These are phyloP conservation scores for Aselliscus stoliczkanus DNA, from an alignment of 2,797 vertebrate genomes.

Conservation along the genomic window DNA sequence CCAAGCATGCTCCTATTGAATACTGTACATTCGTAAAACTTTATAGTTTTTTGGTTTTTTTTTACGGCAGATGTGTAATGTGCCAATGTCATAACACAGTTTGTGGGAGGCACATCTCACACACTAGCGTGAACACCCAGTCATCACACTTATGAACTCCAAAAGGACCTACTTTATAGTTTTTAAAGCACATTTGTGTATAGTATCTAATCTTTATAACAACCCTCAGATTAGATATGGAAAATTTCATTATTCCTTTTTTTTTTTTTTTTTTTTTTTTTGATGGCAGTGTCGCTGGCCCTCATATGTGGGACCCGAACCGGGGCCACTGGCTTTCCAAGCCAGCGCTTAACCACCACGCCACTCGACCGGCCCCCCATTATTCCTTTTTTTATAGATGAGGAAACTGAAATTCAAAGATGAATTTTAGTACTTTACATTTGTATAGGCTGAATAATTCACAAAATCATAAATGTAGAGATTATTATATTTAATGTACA, in stretches of 20 bases:
- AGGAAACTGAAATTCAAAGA: slow-evolving; percentile 3
- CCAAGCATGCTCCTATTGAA: background rate
- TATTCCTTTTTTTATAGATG: background rate
- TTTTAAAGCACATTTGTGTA: background rate
- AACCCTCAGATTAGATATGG: background rate
- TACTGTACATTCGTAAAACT: background rate
- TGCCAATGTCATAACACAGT: too few relatives aligned
- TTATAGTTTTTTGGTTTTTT: background rate
- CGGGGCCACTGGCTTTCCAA: too few relatives aligned
- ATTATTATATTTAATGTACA: background rate
- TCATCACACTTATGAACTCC: too few relatives aligned
- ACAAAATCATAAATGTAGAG: background rate
- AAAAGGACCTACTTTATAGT: background rate
- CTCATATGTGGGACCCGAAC: too few relatives aligned
- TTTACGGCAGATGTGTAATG: too few relatives aligned
- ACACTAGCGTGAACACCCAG: too few relatives aligned
- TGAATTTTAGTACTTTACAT: slow-evolving; percentile 11
- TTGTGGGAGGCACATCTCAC: too few relatives aligned
- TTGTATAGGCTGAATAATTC: background rate
- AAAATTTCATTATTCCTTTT: background rate
- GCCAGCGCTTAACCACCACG: too few relatives aligned
- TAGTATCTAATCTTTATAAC: background rate
- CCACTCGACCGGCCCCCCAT: too few relatives aligned
- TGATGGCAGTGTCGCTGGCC: too few relatives aligned
- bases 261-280: slow-evolving; percentile 17